A percentile compares a stretch with the other conserved stretches of the same genome.
These are phyloP conservation scores for Nylanderia fulva DNA, from an alignment of 1,140 invertebrate genomes.

Conservation along the genomic window DNA sequence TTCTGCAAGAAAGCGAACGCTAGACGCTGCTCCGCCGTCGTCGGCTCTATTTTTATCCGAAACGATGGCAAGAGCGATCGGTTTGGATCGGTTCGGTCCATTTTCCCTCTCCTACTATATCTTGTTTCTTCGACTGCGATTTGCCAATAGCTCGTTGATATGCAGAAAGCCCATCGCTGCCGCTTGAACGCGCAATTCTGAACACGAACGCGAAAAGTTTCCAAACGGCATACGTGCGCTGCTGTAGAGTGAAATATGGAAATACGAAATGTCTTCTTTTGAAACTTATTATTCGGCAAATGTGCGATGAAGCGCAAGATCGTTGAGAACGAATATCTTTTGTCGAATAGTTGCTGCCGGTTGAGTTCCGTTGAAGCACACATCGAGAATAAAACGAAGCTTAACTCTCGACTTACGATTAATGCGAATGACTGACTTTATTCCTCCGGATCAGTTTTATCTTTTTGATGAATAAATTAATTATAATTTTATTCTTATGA, in stretches of 20 bases:
- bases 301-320: slow-evolving; percentile 11
- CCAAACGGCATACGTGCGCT: slow-evolving; percentile 65
- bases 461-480: not conserved
- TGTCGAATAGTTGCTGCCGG: not conserved
- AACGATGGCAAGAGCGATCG: slow-evolving; percentile 51
- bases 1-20: slow-evolving; percentile 56
- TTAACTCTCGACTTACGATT: not conserved
- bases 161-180: slow-evolving; percentile 71
- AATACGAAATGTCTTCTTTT: slow-evolving; percentile 19
- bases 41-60: slow-evolving; percentile 65
- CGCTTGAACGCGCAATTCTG: slow-evolving; percentile 10
- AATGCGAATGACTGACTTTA: not conserved
- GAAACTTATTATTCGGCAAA: not conserved
- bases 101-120: slow-evolving; percentile 12
- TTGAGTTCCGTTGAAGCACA: slow-evolving; percentile 2
- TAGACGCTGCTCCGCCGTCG: slow-evolving; percentile 46
- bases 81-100: slow-evolving; percentile 49
- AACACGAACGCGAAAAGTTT: slow-evolving; percentile 52
- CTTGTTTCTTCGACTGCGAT: slow-evolving; percentile 51
- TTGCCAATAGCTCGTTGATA: slow-evolving; percentile 76
- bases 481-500: not conserved
- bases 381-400: not conserved
- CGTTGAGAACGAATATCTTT: not conserved
- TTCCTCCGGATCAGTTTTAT: not conserved
- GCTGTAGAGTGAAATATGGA: slow-evolving; percentile 67